phyloP scores from a whole-genome alignment of 2,797 vertebrate genomes.

The Notamacropus eugenii region DNA sequence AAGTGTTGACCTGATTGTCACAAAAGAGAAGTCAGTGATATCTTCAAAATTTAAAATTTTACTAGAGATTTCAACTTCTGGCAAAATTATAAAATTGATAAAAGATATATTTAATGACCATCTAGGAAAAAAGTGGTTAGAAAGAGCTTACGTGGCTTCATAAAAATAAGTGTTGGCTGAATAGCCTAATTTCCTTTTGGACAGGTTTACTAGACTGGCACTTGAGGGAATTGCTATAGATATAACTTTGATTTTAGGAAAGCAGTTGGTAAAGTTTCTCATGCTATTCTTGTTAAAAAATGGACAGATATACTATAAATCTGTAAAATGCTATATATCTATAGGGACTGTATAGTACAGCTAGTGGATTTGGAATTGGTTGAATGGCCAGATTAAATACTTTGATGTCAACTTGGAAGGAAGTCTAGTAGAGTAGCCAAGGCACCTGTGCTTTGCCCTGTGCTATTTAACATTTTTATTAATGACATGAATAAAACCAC shows the following conservation, averaged over 20 bases:
- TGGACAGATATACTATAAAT: too few relatives aligned
- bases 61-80: background rate
- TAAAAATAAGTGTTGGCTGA: background rate
- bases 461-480: background rate
- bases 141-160: background rate
- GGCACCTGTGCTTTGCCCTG: background rate
- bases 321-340: too few relatives aligned
- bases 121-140: background rate
- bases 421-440: background rate
- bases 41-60: background rate
- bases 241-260: background rate
- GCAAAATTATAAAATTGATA: background rate
- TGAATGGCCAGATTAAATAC: background rate
- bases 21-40: background rate
- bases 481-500: background rate
- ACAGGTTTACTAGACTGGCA: too few relatives aligned
- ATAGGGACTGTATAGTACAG: background rate
- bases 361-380: background rate
- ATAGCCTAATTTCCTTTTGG: too few relatives aligned
- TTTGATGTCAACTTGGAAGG: background rate
- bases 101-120: background rate
- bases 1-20: background rate
- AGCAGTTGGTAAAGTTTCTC: background rate
- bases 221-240: background rate
- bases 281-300: background rate